Percentiles rank a stretch among this genome's conserved stretches.
Conservation (phyloP, 1,140 invertebrate species). For the Eufriesea mexicana region DNA sequence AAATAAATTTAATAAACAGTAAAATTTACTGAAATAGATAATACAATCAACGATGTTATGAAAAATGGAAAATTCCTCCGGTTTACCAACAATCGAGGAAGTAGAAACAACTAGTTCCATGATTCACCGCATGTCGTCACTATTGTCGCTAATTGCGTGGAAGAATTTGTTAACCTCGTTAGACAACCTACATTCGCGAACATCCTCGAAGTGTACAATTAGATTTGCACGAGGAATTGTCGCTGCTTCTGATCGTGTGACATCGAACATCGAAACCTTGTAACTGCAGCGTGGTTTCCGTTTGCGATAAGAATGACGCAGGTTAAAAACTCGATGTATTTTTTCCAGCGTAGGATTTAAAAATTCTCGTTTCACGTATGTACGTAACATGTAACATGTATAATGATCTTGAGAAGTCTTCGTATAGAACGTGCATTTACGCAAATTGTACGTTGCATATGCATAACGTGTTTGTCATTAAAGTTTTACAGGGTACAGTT, state of each 20-base stretch:
- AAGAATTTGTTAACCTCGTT: conserved; percentile 15
- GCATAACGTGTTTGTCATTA: background rate
- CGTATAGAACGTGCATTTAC: background rate
- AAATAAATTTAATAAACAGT: too few species aligned
- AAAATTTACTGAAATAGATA: too few species aligned
- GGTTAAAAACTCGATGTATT: background rate
- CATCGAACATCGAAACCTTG: conserved; percentile 18
- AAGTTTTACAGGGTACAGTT: background rate
- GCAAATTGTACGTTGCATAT: background rate
- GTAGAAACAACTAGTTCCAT: background rate
- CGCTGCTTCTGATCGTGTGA: conserved; percentile 13
- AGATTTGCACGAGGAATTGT: conserved; percentile 20
- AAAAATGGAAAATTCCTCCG: too few species aligned
- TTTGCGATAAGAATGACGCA: background rate
- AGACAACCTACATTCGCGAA: background rate
- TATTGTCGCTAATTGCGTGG: background rate
- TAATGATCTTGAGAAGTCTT: background rate
- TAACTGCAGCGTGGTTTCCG: background rate
- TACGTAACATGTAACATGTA: background rate
- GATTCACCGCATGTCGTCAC: background rate
- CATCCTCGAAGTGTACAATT: conserved; percentile 14
- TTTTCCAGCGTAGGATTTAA: background rate
- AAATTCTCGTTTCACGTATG: background rate
- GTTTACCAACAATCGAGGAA: background rate
- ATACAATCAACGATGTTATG: too few species aligned